Evolutionary conservation across 2,113 vertebrate species (phyloP).

Genomic region (Ceyx cyanopectus): DNA sequence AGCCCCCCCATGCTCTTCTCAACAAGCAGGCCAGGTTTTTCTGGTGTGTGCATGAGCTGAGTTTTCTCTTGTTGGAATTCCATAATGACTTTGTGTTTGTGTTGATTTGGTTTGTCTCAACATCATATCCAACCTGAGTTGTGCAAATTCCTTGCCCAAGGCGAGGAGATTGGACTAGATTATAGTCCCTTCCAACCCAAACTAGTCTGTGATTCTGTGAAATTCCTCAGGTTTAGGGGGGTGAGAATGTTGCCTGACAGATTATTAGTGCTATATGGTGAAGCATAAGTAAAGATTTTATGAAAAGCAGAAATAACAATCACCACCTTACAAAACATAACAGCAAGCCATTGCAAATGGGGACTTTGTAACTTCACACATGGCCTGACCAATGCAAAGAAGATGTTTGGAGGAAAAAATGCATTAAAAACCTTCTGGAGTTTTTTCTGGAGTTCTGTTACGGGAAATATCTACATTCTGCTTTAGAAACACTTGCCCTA

Average conservation of each 20-base stretch:
- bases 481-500: neutral
- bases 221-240: neutral
- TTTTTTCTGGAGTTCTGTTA: too few relatives aligned
- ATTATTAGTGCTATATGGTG: neutral
- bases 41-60: slow-evolving; percentile 43
- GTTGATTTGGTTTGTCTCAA: slow-evolving; percentile 13
- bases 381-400: neutral
- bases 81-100: slow-evolving; percentile 21
- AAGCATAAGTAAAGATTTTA: neutral
- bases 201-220: neutral
- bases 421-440: neutral
- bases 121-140: neutral
- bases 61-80: slow-evolving; percentile 64
- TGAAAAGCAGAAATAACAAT: neutral
- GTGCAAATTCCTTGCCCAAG: neutral
- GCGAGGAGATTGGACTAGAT: neutral
- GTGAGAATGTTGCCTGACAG: neutral
- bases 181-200: neutral
- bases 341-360: neutral
- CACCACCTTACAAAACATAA: neutral
- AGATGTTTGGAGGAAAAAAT: neutral
- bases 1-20: neutral
- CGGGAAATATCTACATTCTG: neutral
- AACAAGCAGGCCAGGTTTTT: neutral
- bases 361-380: neutral